Conservation (phyloP, 2,797 vertebrate genomes). For the Salmo trutta region DNA sequence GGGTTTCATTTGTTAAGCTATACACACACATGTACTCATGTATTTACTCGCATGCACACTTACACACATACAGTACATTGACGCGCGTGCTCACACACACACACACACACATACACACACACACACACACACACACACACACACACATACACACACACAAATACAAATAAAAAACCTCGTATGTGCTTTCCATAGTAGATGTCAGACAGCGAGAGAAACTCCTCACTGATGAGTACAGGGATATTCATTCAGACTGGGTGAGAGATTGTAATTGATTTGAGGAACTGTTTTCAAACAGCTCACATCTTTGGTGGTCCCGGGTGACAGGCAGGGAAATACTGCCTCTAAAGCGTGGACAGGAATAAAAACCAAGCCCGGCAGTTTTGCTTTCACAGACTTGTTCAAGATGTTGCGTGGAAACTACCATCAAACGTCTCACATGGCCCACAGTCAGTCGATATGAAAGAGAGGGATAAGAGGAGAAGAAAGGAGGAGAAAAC, state of each 20-base stretch:
- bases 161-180: not conserved
- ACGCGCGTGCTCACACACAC: not conserved
- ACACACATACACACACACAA: constrained; percentile 1
- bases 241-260: constrained; percentile 1
- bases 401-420: constrained; percentile 66
- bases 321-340: constrained; percentile 12
- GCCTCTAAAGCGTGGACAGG: constrained; percentile 32
- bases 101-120: not conserved
- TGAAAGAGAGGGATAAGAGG: constrained; percentile 16
- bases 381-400: constrained; percentile 49
- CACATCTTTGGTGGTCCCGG: constrained; percentile 68
- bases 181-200: constrained; percentile 1
- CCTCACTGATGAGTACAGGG: constrained; percentile 20
- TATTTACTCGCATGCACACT: not conserved
- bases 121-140: constrained; percentile 5
- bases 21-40: not conserved
- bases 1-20: not conserved
- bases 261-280: constrained; percentile 60
- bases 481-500: constrained; percentile 9
- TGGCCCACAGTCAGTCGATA: constrained; percentile 10
- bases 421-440: constrained; percentile 39
- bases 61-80: not conserved
- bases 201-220: constrained; percentile 35
- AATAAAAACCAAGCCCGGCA: constrained; percentile 1
- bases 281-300: constrained; percentile 19